Conservation (phyloP, 2,888 invertebrate species). For the Falcaria lacertinaria region DNA sequence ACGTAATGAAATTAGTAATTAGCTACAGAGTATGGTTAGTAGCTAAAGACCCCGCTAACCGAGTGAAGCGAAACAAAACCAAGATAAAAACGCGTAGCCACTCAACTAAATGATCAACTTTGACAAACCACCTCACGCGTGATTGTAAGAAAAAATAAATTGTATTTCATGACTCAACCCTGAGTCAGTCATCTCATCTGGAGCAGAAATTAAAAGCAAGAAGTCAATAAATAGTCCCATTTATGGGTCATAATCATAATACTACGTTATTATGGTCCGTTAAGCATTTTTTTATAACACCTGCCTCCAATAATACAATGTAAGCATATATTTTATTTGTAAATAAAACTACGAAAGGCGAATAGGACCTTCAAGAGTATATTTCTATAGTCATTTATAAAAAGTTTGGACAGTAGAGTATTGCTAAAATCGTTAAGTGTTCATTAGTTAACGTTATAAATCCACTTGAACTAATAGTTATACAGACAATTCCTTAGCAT, state of each 20-base stretch:
- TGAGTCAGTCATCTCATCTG: constrained; percentile 19
- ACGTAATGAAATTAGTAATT: constrained; percentile 22
- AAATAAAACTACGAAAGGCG: too few species aligned
- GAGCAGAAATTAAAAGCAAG: constrained; percentile 26
- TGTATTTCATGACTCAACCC: constrained; percentile 35
- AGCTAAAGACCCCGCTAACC: constrained; percentile 33
- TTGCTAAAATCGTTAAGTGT: too few species aligned
- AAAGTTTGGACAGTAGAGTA: too few species aligned
- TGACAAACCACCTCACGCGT: constrained; percentile 10
- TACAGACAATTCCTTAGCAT: too few species aligned
- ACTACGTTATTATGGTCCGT: constrained; percentile 11
- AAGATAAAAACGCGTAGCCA: constrained; percentile 37
- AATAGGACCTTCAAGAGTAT: too few species aligned
- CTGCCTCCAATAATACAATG: too few species aligned
- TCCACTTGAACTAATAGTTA: too few species aligned
- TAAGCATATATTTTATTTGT: too few species aligned
- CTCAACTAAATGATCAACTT: constrained; percentile 17
- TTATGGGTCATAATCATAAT: constrained; percentile 1
- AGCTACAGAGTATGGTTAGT: constrained; percentile 18
- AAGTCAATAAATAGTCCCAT: constrained; percentile 1
- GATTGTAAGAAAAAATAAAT: constrained; percentile 28
- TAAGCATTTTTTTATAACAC: too few species aligned
- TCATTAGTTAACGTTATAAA: too few species aligned
- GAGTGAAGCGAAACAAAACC: constrained; percentile 45
- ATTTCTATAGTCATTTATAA: too few species aligned